Conservation (phyloP, 1,140 invertebrate species). For the Contarinia nasturtii region DNA sequence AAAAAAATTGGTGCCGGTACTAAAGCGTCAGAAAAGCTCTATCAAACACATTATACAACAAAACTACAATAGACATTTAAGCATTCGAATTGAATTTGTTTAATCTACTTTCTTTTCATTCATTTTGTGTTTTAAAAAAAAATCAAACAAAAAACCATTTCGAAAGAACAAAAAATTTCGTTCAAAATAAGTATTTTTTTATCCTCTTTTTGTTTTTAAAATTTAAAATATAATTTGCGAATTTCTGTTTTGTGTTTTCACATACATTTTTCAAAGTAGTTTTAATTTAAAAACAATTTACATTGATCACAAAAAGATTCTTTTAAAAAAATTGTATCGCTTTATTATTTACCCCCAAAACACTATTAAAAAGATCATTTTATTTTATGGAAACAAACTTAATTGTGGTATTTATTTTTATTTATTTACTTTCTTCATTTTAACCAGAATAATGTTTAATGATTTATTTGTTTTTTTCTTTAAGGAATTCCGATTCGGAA, state of each 20-base stretch:
- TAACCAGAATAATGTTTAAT: too few species aligned
- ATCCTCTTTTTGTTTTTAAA: slow-evolving; percentile 5
- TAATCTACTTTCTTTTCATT: too few species aligned
- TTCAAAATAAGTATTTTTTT: neutral
- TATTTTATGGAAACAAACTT: slow-evolving; percentile 14
- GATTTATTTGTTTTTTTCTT: too few species aligned
- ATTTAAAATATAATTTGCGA: slow-evolving; percentile 18
- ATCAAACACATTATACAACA: too few species aligned
- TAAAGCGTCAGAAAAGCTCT: too few species aligned
- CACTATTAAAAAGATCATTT: slow-evolving; percentile 3
- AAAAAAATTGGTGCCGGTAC: too few species aligned
- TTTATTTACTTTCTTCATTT: neutral
- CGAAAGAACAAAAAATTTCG: neutral
- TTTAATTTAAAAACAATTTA: slow-evolving; percentile 1
- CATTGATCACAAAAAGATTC: slow-evolving; percentile 5
- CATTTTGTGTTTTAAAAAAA: too few species aligned
- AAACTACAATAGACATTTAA: too few species aligned
- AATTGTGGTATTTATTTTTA: slow-evolving; percentile 3
- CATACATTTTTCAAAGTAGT: slow-evolving; percentile 17
- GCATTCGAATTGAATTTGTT: too few species aligned
- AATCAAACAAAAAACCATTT: neutral
- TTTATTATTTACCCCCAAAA: slow-evolving; percentile 5
- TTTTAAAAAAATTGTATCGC: slow-evolving; percentile 16
- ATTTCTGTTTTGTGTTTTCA: too few species aligned
- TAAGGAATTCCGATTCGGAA: neutral